Evolutionary conservation across 2,888 invertebrate genomes (phyloP).

Genomic region (Phymatocera aterrima): DNA sequence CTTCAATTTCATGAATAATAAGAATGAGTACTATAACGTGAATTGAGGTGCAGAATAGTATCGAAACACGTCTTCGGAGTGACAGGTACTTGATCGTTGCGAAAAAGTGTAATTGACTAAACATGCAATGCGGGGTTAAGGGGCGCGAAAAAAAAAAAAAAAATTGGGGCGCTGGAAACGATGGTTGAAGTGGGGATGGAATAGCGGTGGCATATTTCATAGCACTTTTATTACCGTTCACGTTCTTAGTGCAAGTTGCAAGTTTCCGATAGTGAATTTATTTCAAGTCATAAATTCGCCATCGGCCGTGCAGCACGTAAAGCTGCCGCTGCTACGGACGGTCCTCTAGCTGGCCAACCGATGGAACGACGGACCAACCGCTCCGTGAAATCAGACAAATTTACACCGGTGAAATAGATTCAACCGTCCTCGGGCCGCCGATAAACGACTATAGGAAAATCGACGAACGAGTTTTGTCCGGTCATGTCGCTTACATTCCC

Average conservation of each 20-base stretch:
- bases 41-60: too few species aligned
- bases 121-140: too few species aligned
- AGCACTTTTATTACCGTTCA: conserved; percentile 49
- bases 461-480: neutral
- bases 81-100: too few species aligned
- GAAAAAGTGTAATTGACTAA: too few species aligned
- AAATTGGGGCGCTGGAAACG: neutral
- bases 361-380: conserved; percentile 19
- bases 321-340: neutral
- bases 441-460: conserved; percentile 33
- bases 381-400: conserved; percentile 42
- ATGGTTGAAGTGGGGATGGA: neutral
- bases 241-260: conserved; percentile 51
- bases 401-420: conserved; percentile 39
- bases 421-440: conserved; percentile 7
- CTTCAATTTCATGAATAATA: neutral
- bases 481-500: neutral
- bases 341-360: conserved; percentile 5
- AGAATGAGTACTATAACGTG: too few species aligned
- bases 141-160: neutral
- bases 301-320: conserved; percentile 44
- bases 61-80: too few species aligned
- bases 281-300: conserved; percentile 55
- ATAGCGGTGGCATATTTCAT: conserved; percentile 45
- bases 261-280: conserved; percentile 56